Percentiles rank a stretch among this genome's conserved stretches.
Conservation (phyloP, 2,888 invertebrate species). For the Luperina nickerlii region DNA sequence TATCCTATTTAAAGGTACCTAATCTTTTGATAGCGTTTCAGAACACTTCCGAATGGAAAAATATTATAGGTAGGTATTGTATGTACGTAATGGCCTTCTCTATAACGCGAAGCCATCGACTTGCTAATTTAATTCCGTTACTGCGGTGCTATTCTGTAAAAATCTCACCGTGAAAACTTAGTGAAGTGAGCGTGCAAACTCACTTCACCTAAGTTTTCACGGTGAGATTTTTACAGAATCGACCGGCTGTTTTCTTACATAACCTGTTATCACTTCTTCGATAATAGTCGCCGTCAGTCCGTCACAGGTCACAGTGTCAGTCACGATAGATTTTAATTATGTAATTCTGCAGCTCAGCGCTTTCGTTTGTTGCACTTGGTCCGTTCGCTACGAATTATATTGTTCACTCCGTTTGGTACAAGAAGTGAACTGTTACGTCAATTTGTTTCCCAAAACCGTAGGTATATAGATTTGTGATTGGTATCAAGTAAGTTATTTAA, state of each 20-base stretch:
- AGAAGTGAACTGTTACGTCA: slow-evolving; percentile 52
- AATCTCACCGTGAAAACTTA: no score
- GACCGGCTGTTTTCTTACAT: slow-evolving; percentile 14
- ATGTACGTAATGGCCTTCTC: not conserved
- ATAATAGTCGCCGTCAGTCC: slow-evolving; percentile 29
- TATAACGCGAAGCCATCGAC: slow-evolving; percentile 8
- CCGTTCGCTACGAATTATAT: slow-evolving; percentile 59
- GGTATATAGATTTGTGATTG: no score
- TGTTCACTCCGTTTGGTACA: slow-evolving; percentile 51
- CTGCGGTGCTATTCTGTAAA: not conserved
- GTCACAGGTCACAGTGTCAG: slow-evolving; percentile 13
- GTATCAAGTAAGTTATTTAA: no score
- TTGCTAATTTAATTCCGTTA: slow-evolving; percentile 25
- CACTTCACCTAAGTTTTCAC: no score
- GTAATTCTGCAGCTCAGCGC: slow-evolving; percentile 76
- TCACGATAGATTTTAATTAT: slow-evolving; percentile 49
- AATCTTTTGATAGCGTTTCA: not conserved
- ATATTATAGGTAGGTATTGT: no score
- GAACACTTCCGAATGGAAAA: not conserved
- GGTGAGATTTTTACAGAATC: no score
- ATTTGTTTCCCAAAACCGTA: slow-evolving; percentile 24
- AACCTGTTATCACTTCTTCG: slow-evolving; percentile 49
- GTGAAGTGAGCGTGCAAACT: no score
- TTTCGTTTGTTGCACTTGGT: slow-evolving; percentile 73
- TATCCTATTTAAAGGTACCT: not conserved